Evolutionary conservation across 2,888 invertebrate species (phyloP).

Genomic region (Ypsolopha scabrella): DNA sequence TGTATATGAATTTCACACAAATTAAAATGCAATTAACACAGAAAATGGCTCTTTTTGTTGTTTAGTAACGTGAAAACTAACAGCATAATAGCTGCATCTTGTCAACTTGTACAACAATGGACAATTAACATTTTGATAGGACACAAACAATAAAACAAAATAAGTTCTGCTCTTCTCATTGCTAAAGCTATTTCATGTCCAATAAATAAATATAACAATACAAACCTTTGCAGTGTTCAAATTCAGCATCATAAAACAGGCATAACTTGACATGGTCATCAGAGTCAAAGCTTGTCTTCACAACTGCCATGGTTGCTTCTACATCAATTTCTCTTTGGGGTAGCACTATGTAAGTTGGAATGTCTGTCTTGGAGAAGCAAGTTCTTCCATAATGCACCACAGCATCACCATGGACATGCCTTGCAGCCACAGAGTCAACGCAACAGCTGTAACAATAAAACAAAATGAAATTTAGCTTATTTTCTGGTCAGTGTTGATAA

Average conservation of each 20-base stretch:
- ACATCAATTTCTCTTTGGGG: conserved; percentile 72
- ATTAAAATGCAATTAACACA: no score
- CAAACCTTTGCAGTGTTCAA: conserved; percentile 71
- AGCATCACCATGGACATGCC: conserved; percentile 87
- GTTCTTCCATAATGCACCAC: conserved; percentile 93
- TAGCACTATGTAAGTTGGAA: conserved; percentile 83
- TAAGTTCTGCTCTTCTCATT: no score
- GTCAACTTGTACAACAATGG: no score
- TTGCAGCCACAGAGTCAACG: conserved; percentile 89
- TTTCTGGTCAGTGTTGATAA: neutral
- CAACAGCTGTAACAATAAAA: conserved; percentile 80
- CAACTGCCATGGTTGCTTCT: conserved; percentile 20
- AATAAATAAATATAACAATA: no score
- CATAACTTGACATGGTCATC: conserved; percentile 46
- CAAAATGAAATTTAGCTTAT: neutral
- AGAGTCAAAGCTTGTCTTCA: conserved; percentile 27
- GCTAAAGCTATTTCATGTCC: no score
- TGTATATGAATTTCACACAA: no score
- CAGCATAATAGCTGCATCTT: no score
- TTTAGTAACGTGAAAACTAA: no score
- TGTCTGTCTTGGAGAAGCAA: conserved; percentile 82
- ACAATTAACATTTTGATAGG: no score
- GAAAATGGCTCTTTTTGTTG: no score
- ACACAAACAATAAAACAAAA: no score
- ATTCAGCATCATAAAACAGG: conserved; percentile 77